A percentile compares a stretch with the other conserved stretches of the same genome.
These are phyloP conservation scores for Nasonovia ribisnigri DNA, from an alignment of 2,888 invertebrate species.

Conservation along the genomic window DNA sequence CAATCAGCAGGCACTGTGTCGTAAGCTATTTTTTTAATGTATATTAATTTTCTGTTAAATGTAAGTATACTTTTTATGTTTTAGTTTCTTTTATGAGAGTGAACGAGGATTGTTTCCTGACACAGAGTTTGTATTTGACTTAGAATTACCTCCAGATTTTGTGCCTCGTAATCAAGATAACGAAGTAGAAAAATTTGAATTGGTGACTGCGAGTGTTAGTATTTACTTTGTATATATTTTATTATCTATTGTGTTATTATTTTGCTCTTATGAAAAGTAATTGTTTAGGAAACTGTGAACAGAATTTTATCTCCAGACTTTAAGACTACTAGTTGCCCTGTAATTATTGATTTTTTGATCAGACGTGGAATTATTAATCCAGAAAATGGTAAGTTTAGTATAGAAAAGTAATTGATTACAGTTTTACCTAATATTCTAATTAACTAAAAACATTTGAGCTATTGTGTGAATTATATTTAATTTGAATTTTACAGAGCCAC, in stretches of 20 bases:
- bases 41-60: neutral
- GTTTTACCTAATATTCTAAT: neutral
- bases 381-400: slow-evolving; percentile 80
- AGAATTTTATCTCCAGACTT: slow-evolving; percentile 86
- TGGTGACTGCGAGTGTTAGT: slow-evolving; percentile 83
- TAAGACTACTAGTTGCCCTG: slow-evolving; percentile 94
- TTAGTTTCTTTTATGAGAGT: slow-evolving; percentile 90
- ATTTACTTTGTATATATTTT: neutral
- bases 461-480: slow-evolving; percentile 32
- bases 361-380: slow-evolving; percentile 90
- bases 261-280: neutral
- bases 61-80: slow-evolving; percentile 69
- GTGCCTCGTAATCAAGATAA: slow-evolving; percentile 93
- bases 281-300: slow-evolving; percentile 73
- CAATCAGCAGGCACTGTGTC: slow-evolving; percentile 86
- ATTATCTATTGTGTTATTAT: slow-evolving; percentile 5
- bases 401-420: neutral
- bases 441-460: neutral
- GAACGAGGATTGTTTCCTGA: slow-evolving; percentile 94
- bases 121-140: slow-evolving; percentile 93
- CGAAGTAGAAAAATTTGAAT: slow-evolving; percentile 92
- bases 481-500: slow-evolving; percentile 78
- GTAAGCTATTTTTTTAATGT: slow-evolving; percentile 72
- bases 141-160: slow-evolving; percentile 91
- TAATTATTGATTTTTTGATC: slow-evolving; percentile 91